Conservation (phyloP, 1,140 invertebrate species). For the Meteorus sp. region DNA sequence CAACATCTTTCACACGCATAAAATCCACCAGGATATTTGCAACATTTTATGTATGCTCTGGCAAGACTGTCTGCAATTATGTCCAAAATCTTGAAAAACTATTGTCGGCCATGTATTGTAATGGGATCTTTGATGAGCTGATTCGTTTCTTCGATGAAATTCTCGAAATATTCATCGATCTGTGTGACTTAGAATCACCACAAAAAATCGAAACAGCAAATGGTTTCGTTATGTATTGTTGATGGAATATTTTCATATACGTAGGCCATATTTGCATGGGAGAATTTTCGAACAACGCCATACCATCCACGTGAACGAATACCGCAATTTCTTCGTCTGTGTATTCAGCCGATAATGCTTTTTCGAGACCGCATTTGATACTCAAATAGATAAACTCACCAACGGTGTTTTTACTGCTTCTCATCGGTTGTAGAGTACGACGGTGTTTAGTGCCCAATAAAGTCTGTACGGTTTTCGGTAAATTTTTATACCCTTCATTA, state of each 20-base stretch:
- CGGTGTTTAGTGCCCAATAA: constrained; percentile 21
- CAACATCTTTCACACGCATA: constrained; percentile 31
- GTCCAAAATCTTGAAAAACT: constrained; percentile 20
- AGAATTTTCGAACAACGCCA: constrained; percentile 22
- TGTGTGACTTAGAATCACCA: constrained; percentile 23
- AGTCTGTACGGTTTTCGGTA: constrained; percentile 26
- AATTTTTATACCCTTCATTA: constrained; percentile 16
- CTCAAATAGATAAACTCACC: constrained; percentile 28
- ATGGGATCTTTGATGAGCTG: constrained; percentile 12
- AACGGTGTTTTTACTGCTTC: not conserved
- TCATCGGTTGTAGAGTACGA: constrained; percentile 11
- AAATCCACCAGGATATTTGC: constrained; percentile 26
- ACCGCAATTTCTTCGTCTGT: constrained; percentile 22
- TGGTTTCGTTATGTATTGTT: constrained; percentile 23
- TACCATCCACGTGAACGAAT: constrained; percentile 26
- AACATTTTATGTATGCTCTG: constrained; percentile 28
- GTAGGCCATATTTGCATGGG: constrained; percentile 28
- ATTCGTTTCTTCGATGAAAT: constrained; percentile 29
- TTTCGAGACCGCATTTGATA: constrained; percentile 27
- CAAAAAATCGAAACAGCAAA: constrained; percentile 27
- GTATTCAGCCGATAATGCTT: constrained; percentile 25
- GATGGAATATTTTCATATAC: constrained; percentile 23
- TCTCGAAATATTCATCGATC: constrained; percentile 16
- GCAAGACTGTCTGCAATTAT: constrained; percentile 26
- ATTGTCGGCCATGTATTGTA: constrained; percentile 9